Evolutionary conservation across 1,140 invertebrate genomes (phyloP).

Genomic region (Drosophila sechellia): DNA sequence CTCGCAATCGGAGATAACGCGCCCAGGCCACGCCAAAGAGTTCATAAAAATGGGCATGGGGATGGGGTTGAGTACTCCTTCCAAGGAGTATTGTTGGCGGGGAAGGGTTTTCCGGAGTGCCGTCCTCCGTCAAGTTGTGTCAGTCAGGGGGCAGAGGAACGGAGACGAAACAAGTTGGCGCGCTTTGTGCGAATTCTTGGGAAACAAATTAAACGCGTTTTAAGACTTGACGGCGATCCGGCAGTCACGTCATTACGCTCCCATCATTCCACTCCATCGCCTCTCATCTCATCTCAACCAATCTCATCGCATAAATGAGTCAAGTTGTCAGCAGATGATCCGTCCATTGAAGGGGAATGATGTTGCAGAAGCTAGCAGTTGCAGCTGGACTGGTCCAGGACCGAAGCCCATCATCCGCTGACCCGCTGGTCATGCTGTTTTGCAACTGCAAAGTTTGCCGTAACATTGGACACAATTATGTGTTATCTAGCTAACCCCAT

Average conservation of each 20-base stretch:
- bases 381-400: not conserved
- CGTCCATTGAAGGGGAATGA: not conserved
- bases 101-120: slow-evolving; percentile 3
- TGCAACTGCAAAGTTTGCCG: slow-evolving; percentile 24
- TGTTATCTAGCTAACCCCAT: slow-evolving; percentile 17
- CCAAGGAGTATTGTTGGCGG: slow-evolving; percentile 2
- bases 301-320: slow-evolving; percentile 28
- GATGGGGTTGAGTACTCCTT: not conserved
- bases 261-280: slow-evolving; percentile 5
- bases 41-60: slow-evolving; percentile 60
- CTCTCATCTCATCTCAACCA: not conserved
- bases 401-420: not conserved
- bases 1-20: slow-evolving; percentile 54
- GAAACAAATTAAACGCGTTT: slow-evolving; percentile 61
- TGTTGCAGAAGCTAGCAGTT: slow-evolving; percentile 3
- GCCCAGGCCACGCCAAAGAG: slow-evolving; percentile 57
- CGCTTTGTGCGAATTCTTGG: slow-evolving; percentile 58
- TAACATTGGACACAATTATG: slow-evolving; percentile 51
- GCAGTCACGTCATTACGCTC: slow-evolving; percentile 44
- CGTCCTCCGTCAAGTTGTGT: slow-evolving; percentile 2
- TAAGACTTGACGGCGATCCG: slow-evolving; percentile 33
- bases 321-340: slow-evolving; percentile 15
- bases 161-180: slow-evolving; percentile 30
- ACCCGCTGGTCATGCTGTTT: slow-evolving; percentile 1
- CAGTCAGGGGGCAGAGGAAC: not conserved